A percentile compares a stretch with the other conserved stretches of the same genome.
Conservation (phyloP, 2,888 invertebrate species). For the Drosophila maculinotata region DNA sequence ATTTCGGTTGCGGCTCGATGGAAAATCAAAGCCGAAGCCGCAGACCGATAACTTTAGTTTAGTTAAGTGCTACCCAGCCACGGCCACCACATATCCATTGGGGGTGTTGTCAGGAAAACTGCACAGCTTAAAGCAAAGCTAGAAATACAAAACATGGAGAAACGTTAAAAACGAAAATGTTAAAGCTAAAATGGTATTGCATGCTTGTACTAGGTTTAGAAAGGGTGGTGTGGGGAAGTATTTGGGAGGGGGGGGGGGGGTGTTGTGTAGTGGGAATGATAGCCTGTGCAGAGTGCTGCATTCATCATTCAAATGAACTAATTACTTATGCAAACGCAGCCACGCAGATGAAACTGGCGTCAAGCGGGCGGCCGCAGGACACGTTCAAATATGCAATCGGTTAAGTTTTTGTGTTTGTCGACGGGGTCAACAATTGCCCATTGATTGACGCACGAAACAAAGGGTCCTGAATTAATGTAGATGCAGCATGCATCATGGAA, state of each 20-base stretch:
- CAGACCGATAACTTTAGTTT: conserved; percentile 38
- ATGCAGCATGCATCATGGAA: conserved; percentile 4
- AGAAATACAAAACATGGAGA: neutral
- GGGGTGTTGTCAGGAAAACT: conserved; percentile 11
- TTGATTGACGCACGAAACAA: conserved; percentile 53
- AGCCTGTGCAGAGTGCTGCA: neutral
- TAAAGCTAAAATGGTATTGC: too few relatives aligned
- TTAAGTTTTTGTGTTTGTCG: conserved; percentile 19
- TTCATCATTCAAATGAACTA: conserved; percentile 46
- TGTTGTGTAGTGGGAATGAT: neutral
- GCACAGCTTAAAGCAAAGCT: conserved; percentile 13
- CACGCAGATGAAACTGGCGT: conserved; percentile 20
- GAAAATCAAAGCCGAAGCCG: conserved; percentile 45
- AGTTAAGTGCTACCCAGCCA: conserved; percentile 13
- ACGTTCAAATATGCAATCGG: conserved; percentile 33
- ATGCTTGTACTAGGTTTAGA: too few relatives aligned
- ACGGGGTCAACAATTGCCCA: conserved; percentile 51
- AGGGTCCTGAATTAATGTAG: neutral
- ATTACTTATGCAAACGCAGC: conserved; percentile 70
- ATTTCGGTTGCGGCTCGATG: conserved; percentile 31
- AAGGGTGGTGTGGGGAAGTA: too few relatives aligned
- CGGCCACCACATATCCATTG: conserved; percentile 19
- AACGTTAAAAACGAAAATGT: neutral
- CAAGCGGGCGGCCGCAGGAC: conserved; percentile 33
- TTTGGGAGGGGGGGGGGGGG: too few relatives aligned